Evolutionary conservation across 2,113 vertebrate species (phyloP), one percentile per base, ranked within the genome.

Genomic region (Calcarius ornatus): DNA sequence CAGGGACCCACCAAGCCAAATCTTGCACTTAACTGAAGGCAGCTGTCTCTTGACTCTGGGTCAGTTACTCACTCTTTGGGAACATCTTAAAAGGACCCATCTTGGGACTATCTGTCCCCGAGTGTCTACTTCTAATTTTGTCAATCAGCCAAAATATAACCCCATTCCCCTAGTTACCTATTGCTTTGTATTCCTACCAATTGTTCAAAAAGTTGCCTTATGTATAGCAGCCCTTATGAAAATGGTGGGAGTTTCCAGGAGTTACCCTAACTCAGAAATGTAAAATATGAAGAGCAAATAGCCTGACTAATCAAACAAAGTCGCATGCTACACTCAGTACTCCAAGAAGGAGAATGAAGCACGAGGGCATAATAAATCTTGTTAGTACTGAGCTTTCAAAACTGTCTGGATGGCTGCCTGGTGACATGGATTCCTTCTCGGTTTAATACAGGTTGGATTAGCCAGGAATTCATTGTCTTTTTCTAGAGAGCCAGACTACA

Each of bases 251-350:
- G 9, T 43, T 88, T 95, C 50, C 72, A 84, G 72, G 72, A 79
- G 86, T 72, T 42, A 60, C 65, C 42, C 72, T 66, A 79, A 81
- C 77, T 87, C 57, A 76, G 72, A 92, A 96, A 95, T 80, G 81
- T 61, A 91, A 94, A 96, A 82, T 92, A 91, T 59, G 92, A 91
- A 95, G 57, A 91, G 78, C 57, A 70, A 95, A 96, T 64, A 92
- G 90, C 37, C 91, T 86, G 82, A 94, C 91, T 86, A 94, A 93
- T 93, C 84, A 92, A 95, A 96, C 61, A 82, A 93, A 94, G 70
- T 86, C 56, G 50, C 47, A 31, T 81, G 91, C 64, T 88, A 57
- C 22, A n/a, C 45, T 82, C 75, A 71, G 81, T 81, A 83, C 88
- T 96, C 51, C 79, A 94, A 86, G 72, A 87, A 89, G 59, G 65